Base-by-base conservation (phyloP, 2,113 vertebrate genomes). In the Hemicordylus capensis region DNA sequence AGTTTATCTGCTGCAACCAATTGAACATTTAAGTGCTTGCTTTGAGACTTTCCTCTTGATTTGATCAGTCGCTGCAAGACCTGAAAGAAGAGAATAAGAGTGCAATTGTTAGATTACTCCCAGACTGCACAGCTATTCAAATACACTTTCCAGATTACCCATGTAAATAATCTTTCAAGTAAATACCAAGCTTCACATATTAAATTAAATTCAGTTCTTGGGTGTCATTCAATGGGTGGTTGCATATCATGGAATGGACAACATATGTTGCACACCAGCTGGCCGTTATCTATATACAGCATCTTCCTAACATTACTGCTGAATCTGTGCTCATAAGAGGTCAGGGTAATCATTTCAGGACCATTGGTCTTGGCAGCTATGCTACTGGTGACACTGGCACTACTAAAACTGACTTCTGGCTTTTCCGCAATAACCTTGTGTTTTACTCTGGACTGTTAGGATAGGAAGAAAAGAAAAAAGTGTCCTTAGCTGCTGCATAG, bases 11-110 rank as follows among this genome's bases (percentile, higher is more conserved):
- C 98, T 79, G 99, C 98, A 90, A 99, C 98, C 90, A 99, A 95
- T 94, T 99, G 99, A 83, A 99, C 98, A 7, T 99, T 99, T 95
- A 99, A 95, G 95, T 99, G 98, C 96, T 99, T 99, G 93, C 98
- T 99, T 90, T 99, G 99, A 69, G 99, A 99, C 86, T 99, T 99
- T 76, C 99, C 99, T 95, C 99, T 96, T 31, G 99, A 99, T 95
- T 99, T 99, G 94, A 99, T 99, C 93, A 99, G 96, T 61, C 98
- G 94, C 93, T 99, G 99, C 91, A 99, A 96, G 89, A 99, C 98
- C 98, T 99, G 94, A 31, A 2, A 74, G 89, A 88, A 70, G 85
- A 86, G 81, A 78, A 96, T 78, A 93, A 37, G 56, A 89, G 31
- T 76, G 87, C 0, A 12, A 86, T 88, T 87, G 70, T 42, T 34